Conservation (phyloP, 2,113 vertebrate genomes). For the Cyanistes caeruleus region DNA sequence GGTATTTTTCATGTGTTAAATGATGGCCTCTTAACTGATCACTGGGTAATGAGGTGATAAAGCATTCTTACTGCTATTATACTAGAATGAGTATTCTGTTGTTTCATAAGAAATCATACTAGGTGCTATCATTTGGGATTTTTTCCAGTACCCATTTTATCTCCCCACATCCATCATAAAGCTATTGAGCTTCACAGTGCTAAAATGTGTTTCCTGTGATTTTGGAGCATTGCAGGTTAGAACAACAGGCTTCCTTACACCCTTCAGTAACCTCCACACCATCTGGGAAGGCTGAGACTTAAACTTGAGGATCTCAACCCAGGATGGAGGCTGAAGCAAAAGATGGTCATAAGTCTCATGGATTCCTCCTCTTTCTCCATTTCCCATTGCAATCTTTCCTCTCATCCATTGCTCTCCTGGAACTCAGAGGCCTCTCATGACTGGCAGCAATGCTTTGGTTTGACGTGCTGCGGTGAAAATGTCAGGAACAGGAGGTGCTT, state of each 20-base stretch:
- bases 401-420: background rate
- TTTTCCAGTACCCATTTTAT: background rate
- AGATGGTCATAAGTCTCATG: background rate
- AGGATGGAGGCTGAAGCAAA: background rate
- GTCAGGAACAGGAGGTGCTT: background rate
- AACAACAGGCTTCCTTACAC: background rate
- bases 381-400: background rate
- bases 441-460: background rate
- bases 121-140: background rate
- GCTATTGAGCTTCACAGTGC: background rate
- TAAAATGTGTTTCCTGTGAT: background rate
- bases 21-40: background rate
- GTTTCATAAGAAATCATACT: background rate
- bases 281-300: background rate
- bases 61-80: background rate
- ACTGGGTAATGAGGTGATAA: background rate
- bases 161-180: background rate
- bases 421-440: background rate
- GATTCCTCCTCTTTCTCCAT: background rate
- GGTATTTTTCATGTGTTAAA: background rate
- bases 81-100: background rate
- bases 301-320: background rate
- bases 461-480: background rate
- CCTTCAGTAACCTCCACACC: background rate
- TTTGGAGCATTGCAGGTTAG: background rate